A percentile compares a stretch with the other conserved stretches of the same genome.
phyloP scores from a whole-genome alignment of 2,888 invertebrate genomes.

The Nomada flava region DNA sequence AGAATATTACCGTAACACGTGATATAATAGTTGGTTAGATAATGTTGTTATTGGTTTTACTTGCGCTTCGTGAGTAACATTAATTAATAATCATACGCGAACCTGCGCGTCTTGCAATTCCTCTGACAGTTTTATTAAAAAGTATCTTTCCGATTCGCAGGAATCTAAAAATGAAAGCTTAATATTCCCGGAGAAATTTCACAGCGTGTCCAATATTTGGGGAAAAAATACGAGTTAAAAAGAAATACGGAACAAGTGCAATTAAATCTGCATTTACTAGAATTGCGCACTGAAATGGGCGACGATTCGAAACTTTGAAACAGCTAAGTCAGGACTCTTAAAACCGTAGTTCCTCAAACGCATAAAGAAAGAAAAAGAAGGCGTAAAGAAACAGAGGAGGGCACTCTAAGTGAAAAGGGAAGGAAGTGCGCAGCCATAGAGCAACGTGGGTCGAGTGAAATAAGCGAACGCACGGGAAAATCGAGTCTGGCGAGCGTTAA shows the following conservation, averaged over 20 bases:
- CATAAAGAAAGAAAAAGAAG: background rate
- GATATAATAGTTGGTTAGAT: background rate
- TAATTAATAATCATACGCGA: background rate
- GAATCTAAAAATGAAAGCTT: background rate
- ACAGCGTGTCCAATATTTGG: too few relatives aligned
- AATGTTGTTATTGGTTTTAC: too few relatives aligned
- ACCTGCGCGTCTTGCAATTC: background rate
- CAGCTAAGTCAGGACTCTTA: background rate
- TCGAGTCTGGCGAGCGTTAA: conserved; percentile 19
- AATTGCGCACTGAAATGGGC: background rate
- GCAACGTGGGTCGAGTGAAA: conserved; percentile 16
- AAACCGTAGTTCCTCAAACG: background rate
- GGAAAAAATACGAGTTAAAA: too few relatives aligned
- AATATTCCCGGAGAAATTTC: too few relatives aligned
- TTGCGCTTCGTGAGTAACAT: background rate
- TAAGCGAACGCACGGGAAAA: conserved; percentile 21
- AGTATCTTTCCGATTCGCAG: background rate
- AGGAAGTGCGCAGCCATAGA: background rate
- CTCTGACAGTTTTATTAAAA: background rate
- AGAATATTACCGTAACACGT: background rate
- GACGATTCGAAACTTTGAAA: background rate
- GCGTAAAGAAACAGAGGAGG: background rate
- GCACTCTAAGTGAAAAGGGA: background rate
- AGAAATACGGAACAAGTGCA: background rate
- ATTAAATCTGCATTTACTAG: background rate